phyloP scores from a whole-genome alignment of 2,888 invertebrate species.

The Dioctria rufipes region DNA sequence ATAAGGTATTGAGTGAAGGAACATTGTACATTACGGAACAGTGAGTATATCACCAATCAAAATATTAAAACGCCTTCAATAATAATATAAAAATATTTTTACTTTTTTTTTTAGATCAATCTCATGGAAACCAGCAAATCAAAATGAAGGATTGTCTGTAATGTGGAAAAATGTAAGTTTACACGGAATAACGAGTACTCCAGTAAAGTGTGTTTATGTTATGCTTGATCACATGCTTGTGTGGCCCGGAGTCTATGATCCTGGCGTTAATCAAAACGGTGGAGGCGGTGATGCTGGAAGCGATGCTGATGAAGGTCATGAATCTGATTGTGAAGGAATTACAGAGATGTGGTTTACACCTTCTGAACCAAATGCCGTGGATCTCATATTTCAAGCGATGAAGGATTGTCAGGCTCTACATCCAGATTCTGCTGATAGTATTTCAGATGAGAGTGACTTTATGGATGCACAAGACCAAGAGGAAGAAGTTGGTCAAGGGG shows the following conservation, averaged over 20 bases:
- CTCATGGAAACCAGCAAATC: slow-evolving; percentile 67
- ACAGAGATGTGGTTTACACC: slow-evolving; percentile 84
- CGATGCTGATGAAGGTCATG: slow-evolving; percentile 65
- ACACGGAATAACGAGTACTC: slow-evolving; percentile 68
- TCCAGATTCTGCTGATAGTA: slow-evolving; percentile 80
- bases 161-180: slow-evolving; percentile 69
- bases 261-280: slow-evolving; percentile 48
- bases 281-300: slow-evolving; percentile 61
- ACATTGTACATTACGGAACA: slow-evolving; percentile 68
- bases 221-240: slow-evolving; percentile 68
- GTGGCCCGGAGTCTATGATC: slow-evolving; percentile 67
- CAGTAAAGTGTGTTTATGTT: slow-evolving; percentile 68
- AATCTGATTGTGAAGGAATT: slow-evolving; percentile 72
- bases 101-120: slow-evolving; percentile 64
- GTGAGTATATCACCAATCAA: slow-evolving; percentile 61
- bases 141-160: slow-evolving; percentile 68
- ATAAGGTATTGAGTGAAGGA: slow-evolving; percentile 66
- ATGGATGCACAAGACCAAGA: slow-evolving; percentile 66
- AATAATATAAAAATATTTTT: not conserved
- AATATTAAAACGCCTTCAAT: not conserved
- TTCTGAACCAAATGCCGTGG: slow-evolving; percentile 75
- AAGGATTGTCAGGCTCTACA: slow-evolving; percentile 84
- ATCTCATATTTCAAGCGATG: slow-evolving; percentile 82
- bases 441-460: slow-evolving; percentile 69
- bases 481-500: slow-evolving; percentile 63